Base-by-base conservation (phyloP, 2,113 vertebrate genomes). In the Dunckerocampus dactyliophorus region DNA sequence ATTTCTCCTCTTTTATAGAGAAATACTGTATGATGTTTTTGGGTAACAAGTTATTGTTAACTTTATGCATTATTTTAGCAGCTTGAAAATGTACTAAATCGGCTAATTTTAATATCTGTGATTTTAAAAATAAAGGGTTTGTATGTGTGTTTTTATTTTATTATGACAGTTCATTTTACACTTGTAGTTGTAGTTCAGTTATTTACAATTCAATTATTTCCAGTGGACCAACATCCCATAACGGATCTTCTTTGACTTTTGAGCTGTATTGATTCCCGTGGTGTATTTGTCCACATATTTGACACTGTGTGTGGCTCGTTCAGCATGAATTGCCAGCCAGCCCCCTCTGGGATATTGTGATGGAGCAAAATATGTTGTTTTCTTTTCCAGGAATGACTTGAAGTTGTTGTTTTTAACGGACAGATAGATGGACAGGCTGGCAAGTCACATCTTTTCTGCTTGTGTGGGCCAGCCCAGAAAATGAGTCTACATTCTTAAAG, bases 271-370 rank as follows among this genome's bases (percentile, higher is more conserved):
- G 34, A 74, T 60, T 21, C 48, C 39, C 65, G 34, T 4, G 14
- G 49, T 0, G 34, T 21, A 59, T 60, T 17, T 42, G 51, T 76
- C 52, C 39, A 49, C 60, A 59, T 47, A 51, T 31, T 24, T 39
- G 46, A 77, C 65, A 63, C 57, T 52, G 70, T 77, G 77, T 69
- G 64, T 73, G 77, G 63, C 53, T 74, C 1, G 22, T 37, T 63
- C 60, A 45, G 69, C 47, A 59, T 60, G 46, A 67, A 42, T 50
- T 58, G 28, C 15, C 31, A 34, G 53, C 48, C 21, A 49, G 22
- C 61, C 50, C 59, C 58, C 37, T 46, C 69, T 52, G 47, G 43
- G 64, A 74, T 56, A 62, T 21, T 60, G 8, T 51, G 54, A 31
- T 43, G 51, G 22, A 34, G 16, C 7, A 50, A 52, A 63, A 67